phyloP scores from a whole-genome alignment of 2,797 vertebrate genomes.

The Cyclopterus lumpus region DNA sequence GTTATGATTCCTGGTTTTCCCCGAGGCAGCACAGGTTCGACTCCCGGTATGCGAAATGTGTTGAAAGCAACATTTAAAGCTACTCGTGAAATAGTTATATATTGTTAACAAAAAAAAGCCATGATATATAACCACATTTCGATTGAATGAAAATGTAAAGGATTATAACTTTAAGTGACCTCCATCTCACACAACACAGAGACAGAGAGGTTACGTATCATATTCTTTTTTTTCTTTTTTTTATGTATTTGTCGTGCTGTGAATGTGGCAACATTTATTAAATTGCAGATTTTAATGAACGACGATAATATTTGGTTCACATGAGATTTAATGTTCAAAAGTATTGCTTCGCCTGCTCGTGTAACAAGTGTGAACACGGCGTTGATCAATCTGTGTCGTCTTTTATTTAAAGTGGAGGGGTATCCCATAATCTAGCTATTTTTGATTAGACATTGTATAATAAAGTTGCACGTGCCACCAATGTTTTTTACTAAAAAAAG shows the following conservation, averaged over 20 bases:
- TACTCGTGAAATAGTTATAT: too few relatives aligned
- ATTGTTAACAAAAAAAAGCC: too few relatives aligned
- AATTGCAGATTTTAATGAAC: neutral
- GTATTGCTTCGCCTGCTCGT: neutral
- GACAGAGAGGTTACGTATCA: too few relatives aligned
- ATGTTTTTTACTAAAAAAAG: constrained; percentile 1
- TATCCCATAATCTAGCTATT: neutral
- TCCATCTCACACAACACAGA: neutral
- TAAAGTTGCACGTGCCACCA: neutral
- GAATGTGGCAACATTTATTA: neutral
- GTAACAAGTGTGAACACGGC: neutral
- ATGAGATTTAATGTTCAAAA: neutral
- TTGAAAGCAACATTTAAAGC: too few relatives aligned
- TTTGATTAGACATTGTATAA: neutral
- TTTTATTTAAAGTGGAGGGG: neutral
- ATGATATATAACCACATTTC: too few relatives aligned
- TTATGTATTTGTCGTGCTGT: too few relatives aligned
- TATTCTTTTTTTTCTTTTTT: neutral
- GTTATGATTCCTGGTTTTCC: too few relatives aligned
- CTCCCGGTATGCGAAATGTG: too few relatives aligned
- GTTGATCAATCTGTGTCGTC: neutral
- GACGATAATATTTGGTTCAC: too few relatives aligned
- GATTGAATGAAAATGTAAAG: neutral
- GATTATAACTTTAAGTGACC: neutral
- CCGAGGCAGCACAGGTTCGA: too few relatives aligned